Evolutionary conservation across 1,140 invertebrate species (phyloP), one percentile per base, ranked within the genome.

Genomic region (Bombus confusus): DNA sequence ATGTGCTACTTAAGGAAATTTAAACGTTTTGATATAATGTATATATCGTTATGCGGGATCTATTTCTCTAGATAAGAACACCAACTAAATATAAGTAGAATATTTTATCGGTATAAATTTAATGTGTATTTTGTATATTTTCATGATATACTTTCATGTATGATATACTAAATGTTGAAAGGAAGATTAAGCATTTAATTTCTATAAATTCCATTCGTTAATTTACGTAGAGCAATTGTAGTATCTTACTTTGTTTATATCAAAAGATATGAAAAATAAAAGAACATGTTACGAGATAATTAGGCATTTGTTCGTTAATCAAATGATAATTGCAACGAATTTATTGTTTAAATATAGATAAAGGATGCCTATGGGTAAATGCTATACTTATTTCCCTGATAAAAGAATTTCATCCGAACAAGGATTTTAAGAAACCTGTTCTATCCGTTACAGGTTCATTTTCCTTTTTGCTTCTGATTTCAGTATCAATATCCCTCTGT

Each of bases 351-450:
- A 62, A n/a, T 43, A 31, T 6, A 68, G 12, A 62, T 62, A 62
- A 62, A n/a, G 47, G 18, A 52, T 52, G 18, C 47, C 47, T 52
- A 52, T 52, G 1, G 18, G 18, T 62, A 62, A 62, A 1, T 5
- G 28, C 4, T n/a, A 4, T 13, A 62, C 59, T 28, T 13, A 12
- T 62, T 62, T n/a, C 4, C 41, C 41, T 2, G 6, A n/a, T 34
- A 1, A n/a, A 22, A 10, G 3, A 3, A 18, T n/a, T n/a, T 93
- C 88, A 95, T 76, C 88, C 91, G 91, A 96, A 96, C 71, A 96
- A 92, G 18, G 95, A 95, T 94, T 95, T 93, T 64, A 96, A 91
- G 85, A 96, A 96, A 79, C 94, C 91, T 79, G 93, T 94, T 88
- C 96, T 93, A 80, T 95, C 94, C n/a, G 95, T 90, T 68, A 73